phyloP scores from a whole-genome alignment of 2,888 invertebrate species.

The Phasia obesa region DNA sequence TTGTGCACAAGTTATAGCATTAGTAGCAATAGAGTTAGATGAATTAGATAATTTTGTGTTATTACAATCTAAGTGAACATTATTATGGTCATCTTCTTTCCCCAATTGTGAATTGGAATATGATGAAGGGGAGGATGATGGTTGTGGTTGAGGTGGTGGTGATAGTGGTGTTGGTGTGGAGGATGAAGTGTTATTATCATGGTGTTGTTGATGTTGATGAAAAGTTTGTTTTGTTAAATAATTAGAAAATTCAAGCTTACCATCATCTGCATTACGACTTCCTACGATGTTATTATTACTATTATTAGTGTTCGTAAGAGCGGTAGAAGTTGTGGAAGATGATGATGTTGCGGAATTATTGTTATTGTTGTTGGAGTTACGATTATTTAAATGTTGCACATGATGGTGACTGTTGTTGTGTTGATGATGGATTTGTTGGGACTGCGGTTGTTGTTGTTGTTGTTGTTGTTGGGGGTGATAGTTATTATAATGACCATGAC shows the following conservation, averaged over 20 bases:
- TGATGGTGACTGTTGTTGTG: conserved; percentile 55
- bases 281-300: conserved; percentile 70
- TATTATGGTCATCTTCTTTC: conserved; percentile 35
- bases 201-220: conserved; percentile 56
- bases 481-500: conserved; percentile 36
- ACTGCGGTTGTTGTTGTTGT: conserved; percentile 60
- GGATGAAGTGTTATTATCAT: conserved; percentile 56
- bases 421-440: conserved; percentile 56
- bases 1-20: conserved; percentile 24
- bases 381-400: conserved; percentile 57
- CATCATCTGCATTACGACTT: conserved; percentile 75
- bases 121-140: conserved; percentile 53
- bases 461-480: conserved; percentile 65
- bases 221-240: conserved; percentile 57
- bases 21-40: conserved; percentile 35
- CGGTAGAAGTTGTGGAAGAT: conserved; percentile 63
- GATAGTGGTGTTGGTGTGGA: conserved; percentile 38
- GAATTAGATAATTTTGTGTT: conserved; percentile 38
- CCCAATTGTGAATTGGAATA: conserved; percentile 44
- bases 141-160: conserved; percentile 36
- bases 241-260: conserved; percentile 74
- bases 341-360: conserved; percentile 64
- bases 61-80: conserved; percentile 23
- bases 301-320: conserved; percentile 68
- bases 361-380: conserved; percentile 43